A percentile compares a stretch with the other conserved stretches of the same genome.
These are phyloP conservation scores for Phylloscopus collybita DNA, from an alignment of 2,797 vertebrate species.

Conservation along the genomic window DNA sequence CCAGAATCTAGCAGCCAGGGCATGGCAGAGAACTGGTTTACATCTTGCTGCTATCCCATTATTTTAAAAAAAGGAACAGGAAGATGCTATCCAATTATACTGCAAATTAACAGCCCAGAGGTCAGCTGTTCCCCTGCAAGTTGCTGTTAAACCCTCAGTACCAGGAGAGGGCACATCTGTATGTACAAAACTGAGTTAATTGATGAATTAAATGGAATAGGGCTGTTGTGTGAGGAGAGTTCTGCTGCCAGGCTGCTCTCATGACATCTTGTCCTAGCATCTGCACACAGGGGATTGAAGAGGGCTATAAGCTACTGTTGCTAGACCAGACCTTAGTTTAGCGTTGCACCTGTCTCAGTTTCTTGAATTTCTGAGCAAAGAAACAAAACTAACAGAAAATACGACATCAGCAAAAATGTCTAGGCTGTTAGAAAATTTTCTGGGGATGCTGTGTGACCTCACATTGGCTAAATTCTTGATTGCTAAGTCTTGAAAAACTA, in stretches of 20 bases:
- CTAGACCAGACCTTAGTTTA: not conserved
- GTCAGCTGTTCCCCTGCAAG: not conserved
- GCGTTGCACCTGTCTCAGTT: not conserved
- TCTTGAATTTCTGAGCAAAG: not conserved
- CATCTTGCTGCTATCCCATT: not conserved
- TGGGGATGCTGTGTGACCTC: not conserved
- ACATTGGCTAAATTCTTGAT: not conserved
- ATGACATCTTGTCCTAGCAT: not conserved
- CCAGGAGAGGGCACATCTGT: not conserved
- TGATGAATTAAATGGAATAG: not conserved
- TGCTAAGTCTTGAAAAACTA: not conserved
- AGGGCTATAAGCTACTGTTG: not conserved
- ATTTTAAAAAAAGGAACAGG: not conserved
- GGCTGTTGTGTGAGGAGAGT: not conserved
- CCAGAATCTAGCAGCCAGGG: not conserved
- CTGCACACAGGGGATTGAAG: not conserved
- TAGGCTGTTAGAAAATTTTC: not conserved
- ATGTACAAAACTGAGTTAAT: not conserved
- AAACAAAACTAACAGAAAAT: not conserved
- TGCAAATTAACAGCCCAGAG: not conserved
- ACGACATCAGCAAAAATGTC: not conserved
- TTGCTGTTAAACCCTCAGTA: not conserved
- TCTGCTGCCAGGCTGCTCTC: not conserved
- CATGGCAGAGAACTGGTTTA: not conserved
- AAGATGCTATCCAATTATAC: not conserved